These are phyloP conservation scores for Saccopteryx leptura DNA, from an alignment of 2,113 vertebrate genomes.

Conservation along the genomic window DNA sequence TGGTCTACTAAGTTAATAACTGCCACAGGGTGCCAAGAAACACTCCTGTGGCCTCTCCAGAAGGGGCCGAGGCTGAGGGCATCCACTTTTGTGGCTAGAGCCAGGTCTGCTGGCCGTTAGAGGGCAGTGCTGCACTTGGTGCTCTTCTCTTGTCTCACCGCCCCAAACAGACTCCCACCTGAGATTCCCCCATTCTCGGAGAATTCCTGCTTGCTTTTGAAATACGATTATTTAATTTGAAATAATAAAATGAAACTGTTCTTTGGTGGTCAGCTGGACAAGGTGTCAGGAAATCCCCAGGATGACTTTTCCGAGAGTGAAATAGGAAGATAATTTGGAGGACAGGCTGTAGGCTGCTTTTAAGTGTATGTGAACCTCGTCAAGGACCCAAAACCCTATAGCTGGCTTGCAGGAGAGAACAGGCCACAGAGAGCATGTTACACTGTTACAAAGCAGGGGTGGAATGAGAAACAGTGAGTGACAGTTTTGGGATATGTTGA, in stretches of 20 bases:
- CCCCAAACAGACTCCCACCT: not conserved
- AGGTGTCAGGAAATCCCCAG: not conserved
- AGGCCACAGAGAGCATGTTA: not conserved
- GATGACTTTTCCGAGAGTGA: not conserved
- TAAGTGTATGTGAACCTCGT: accelerated
- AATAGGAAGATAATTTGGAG: not conserved
- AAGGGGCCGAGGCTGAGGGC: not conserved
- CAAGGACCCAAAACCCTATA: not conserved
- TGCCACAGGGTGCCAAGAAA: slow-evolving; percentile 52
- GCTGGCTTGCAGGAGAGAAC: not conserved
- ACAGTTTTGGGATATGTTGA: not conserved
- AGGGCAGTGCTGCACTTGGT: not conserved
- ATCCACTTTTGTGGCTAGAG: not conserved
- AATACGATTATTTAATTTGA: not conserved
- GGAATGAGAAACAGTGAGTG: not conserved
- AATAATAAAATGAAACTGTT: not conserved
- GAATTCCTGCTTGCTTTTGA: slow-evolving; percentile 6
- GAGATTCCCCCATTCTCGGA: not conserved
- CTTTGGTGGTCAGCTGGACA: not conserved
- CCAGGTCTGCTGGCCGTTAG: accelerated
- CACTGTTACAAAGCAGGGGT: not conserved
- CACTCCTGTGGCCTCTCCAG: not conserved
- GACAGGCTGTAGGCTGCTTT: accelerated
- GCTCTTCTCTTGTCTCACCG: not conserved
- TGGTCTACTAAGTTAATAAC: slow-evolving; percentile 46